Evolutionary conservation across 2,888 invertebrate genomes (phyloP), one percentile per base, ranked within the genome.

Genomic region (Bibio marci): DNA sequence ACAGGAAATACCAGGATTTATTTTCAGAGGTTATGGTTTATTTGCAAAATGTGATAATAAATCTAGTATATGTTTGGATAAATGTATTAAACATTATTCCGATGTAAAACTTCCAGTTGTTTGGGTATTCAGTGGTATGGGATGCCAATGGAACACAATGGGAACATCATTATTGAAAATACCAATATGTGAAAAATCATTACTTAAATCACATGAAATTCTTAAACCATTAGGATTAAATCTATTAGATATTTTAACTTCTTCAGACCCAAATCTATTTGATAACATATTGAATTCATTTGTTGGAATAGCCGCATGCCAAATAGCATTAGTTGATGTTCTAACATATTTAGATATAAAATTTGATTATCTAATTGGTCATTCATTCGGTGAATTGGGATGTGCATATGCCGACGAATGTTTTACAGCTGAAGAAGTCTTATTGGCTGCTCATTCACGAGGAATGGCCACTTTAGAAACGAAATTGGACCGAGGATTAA

Each of bases 51-150:
- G 42, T 30, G 34, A 17, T 34, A n/a, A n/a, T n/a, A n/a, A n/a
- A n/a, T n/a, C n/a, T n/a, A n/a, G n/a, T n/a, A n/a, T n/a, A n/a
- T n/a, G n/a, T n/a, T n/a, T n/a, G n/a, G n/a, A n/a, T n/a, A n/a
- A n/a, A n/a, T n/a, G n/a, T n/a, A n/a, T n/a, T n/a, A n/a, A n/a
- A n/a, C n/a, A n/a, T n/a, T n/a, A n/a, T n/a, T n/a, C n/a, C n/a
- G n/a, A n/a, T n/a, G n/a, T n/a, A n/a, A n/a, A n/a, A n/a, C n/a
- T n/a, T n/a, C n/a, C n/a, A n/a, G n/a, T n/a, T n/a, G n/a, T n/a
- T n/a, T n/a, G n/a, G n/a, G n/a, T n/a, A 38, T 88, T 85, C 63
- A 80, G 86, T 30, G 86, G 86, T 31, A 80, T 87, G 80, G 81
- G 82, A 8, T 75, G 79, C 0, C 81, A 83, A 52, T 85, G 83